phyloP scores from a whole-genome alignment of 92 coral and sea anemone species.

The Siderastrea radians region DNA sequence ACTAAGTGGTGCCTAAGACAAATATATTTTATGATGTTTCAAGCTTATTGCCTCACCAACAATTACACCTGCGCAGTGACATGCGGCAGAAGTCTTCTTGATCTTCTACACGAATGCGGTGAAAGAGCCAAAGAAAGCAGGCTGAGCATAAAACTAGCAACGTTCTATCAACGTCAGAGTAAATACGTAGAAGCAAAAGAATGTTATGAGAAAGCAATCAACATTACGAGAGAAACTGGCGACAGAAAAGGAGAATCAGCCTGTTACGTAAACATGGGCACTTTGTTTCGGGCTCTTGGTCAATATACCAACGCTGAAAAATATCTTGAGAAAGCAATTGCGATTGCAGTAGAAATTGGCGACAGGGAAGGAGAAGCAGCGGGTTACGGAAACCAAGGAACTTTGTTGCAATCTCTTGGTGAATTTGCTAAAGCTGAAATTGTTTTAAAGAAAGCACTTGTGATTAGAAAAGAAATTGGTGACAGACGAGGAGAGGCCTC shows the following conservation, averaged over 20 bases:
- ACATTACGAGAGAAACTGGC: not conserved
- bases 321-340: not conserved
- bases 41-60: not conserved
- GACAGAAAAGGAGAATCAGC: not conserved
- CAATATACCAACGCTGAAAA: not conserved
- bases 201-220: not conserved
- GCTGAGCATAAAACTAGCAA: not conserved
- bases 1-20: not conserved
- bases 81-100: not conserved
- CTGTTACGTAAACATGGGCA: not conserved
- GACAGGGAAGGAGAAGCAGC: not conserved
- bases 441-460: too few species aligned
- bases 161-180: not conserved
- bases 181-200: constrained; percentile 1
- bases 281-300: not conserved
- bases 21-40: not conserved
- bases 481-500: too few species aligned
- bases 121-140: not conserved
- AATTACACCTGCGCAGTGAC: not conserved
- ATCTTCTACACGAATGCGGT: not conserved
- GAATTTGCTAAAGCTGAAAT: too few species aligned
- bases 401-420: too few species aligned
- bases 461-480: too few species aligned
- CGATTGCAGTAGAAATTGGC: too few species aligned
- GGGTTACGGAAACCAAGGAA: not conserved